These are phyloP conservation scores for Reticulitermes speratus DNA, from an alignment of 1,140 invertebrate species.

Conservation along the genomic window DNA sequence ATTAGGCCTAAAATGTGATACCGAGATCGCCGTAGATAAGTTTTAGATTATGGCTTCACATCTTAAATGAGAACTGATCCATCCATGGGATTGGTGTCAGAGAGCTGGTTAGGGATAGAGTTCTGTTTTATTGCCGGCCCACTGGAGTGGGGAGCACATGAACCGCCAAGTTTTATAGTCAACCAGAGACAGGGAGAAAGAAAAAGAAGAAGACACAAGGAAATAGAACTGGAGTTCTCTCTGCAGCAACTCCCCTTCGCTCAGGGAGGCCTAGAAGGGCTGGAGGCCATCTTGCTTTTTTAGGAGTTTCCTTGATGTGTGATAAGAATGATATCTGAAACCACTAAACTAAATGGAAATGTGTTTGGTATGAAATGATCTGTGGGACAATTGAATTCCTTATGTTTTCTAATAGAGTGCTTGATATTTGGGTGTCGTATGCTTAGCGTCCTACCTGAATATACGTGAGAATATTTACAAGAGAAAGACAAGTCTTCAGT, in stretches of 20 bases:
- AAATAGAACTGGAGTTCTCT: conserved; percentile 11
- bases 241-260: neutral
- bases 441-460: no score
- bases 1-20: no score
- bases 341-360: neutral
- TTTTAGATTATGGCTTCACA: neutral
- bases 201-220: conserved; percentile 3
- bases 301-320: neutral
- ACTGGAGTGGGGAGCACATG: conserved; percentile 12
- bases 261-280: neutral
- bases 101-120: neutral
- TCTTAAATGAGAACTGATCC: neutral
- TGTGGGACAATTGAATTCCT: neutral
- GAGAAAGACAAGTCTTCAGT: no score
- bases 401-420: neutral
- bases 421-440: neutral
- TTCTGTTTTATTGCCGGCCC: conserved; percentile 5
- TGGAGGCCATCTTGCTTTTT: neutral
- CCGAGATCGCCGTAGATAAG: no score
- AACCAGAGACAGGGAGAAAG: conserved; percentile 13
- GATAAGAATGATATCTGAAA: neutral
- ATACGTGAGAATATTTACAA: no score
- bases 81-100: neutral
- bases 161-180: conserved; percentile 11
- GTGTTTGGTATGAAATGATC: neutral